Evolutionary conservation across 1,140 invertebrate species (phyloP), one percentile per base, ranked within the genome.

Genomic region (Lepidurus couesii): DNA sequence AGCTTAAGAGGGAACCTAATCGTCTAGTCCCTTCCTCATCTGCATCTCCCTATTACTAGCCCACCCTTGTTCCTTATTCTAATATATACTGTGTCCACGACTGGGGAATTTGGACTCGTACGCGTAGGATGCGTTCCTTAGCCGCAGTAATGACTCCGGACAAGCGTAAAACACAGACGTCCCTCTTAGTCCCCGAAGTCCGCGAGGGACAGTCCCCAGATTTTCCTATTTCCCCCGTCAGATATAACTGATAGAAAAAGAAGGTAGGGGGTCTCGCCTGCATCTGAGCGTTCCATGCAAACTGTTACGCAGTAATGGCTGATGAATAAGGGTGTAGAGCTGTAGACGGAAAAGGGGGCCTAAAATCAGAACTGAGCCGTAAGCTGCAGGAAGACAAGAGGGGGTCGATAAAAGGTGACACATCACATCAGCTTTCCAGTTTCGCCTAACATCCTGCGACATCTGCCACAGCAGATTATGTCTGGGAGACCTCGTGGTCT

Each of bases 341-440:
- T 7, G 53, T 16, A 21, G 13, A 16, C 0, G 53, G 53, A 65
- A 65, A 21, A 65, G 53, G 53, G 53, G 0, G 53, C 53, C 16
- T 16, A 65, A 65, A 65, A 65, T 65, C n/a, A 65, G 13, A 21
- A n/a, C 53, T 34, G 34, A 34, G 34, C 53, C 21, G 53, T 65
- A 16, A 34, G 53, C 9, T n/a, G 3, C 13, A 21, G 53, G 13
- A 65, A 65, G 53, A 65, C 53, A 65, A 65, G 8, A 65, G 53
- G 34, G 34, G 53, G 53, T 65, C 53, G 53, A 65, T 65, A 65
- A 65, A 65, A 65, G 53, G 53, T 65, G 53, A 65, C 53, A 65
- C 13, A 65, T 65, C 53, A 47, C 0, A 47, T 47, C 10, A 65
- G 53, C 13, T 65, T 16, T 21, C 21, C 53, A 9, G 53, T n/a